phyloP scores from a whole-genome alignment of 2,797 vertebrate species.

The Saxicola maurus region DNA sequence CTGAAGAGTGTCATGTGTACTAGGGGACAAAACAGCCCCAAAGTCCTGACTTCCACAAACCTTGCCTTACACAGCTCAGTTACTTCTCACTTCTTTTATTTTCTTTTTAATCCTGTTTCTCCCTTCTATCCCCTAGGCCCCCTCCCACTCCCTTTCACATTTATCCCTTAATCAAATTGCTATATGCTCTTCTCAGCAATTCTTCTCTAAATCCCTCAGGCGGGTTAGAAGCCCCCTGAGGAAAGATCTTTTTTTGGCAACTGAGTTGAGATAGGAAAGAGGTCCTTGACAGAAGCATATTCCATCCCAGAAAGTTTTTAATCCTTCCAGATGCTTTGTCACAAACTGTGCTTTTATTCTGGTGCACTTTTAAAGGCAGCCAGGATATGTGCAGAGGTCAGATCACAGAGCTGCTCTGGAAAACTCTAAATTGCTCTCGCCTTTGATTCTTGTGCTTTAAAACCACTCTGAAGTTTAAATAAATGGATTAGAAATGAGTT shows the following conservation, averaged over 20 bases:
- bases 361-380: conserved; percentile 49
- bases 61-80: background rate
- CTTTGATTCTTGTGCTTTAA: conserved; percentile 53
- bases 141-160: background rate
- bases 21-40: background rate
- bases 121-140: background rate
- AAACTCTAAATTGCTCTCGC: conserved; percentile 36
- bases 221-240: conserved; percentile 36
- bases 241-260: conserved; percentile 48
- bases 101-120: conserved; percentile 26
- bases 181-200: conserved; percentile 39
- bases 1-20: background rate
- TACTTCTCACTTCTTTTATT: conserved; percentile 21
- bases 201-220: conserved; percentile 53
- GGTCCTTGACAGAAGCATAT: conserved; percentile 42
- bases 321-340: conserved; percentile 63
- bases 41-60: background rate
- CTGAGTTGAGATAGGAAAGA: conserved; percentile 35
- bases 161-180: conserved; percentile 20
- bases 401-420: conserved; percentile 35
- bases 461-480: conserved; percentile 57
- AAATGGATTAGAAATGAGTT: conserved; percentile 63
- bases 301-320: conserved; percentile 54
- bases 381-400: conserved; percentile 45
- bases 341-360: conserved; percentile 60